These are phyloP conservation scores for Papilio polyxenes DNA, from an alignment of 1,140 invertebrate species.

Conservation along the genomic window DNA sequence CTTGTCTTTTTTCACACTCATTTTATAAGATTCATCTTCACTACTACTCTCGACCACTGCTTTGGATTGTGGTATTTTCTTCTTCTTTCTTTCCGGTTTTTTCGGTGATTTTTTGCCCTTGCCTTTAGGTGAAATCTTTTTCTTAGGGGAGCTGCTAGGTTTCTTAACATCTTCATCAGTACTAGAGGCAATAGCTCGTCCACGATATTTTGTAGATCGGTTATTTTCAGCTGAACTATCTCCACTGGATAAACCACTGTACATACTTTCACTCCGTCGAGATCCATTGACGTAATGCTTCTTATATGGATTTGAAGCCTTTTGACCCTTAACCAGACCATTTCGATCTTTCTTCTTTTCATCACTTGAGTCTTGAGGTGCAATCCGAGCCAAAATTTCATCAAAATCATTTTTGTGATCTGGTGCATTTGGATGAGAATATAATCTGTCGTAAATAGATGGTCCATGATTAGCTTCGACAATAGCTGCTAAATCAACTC, in stretches of 20 bases:
- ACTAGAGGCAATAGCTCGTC: slow-evolving; percentile 69
- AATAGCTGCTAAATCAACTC: slow-evolving; percentile 86
- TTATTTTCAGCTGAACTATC: slow-evolving; percentile 79
- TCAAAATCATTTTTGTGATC: slow-evolving; percentile 87
- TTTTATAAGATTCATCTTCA: slow-evolving; percentile 81
- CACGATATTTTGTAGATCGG: slow-evolving; percentile 74
- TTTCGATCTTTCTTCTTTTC: slow-evolving; percentile 86
- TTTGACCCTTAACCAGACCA: slow-evolving; percentile 83
- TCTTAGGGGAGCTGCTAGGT: slow-evolving; percentile 64
- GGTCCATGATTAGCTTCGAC: slow-evolving; percentile 94
- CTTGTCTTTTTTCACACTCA: slow-evolving; percentile 78
- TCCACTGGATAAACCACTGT: slow-evolving; percentile 85
- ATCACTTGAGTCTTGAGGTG: slow-evolving; percentile 83
- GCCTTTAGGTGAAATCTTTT: slow-evolving; percentile 73
- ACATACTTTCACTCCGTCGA: slow-evolving; percentile 83
- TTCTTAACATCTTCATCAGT: slow-evolving; percentile 80
- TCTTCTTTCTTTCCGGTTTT: slow-evolving; percentile 73
- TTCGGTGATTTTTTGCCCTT: slow-evolving; percentile 71
- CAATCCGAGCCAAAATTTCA: slow-evolving; percentile 85
- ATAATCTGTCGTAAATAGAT: slow-evolving; percentile 92
- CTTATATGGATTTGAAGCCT: slow-evolving; percentile 85
- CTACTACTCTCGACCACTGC: slow-evolving; percentile 82
- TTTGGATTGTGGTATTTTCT: slow-evolving; percentile 72
- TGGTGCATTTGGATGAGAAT: slow-evolving; percentile 85
- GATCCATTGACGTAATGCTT: slow-evolving; percentile 89